These are phyloP conservation scores for Oxyscelio sp. DNA, from an alignment of 2,888 invertebrate species.

Conservation along the genomic window DNA sequence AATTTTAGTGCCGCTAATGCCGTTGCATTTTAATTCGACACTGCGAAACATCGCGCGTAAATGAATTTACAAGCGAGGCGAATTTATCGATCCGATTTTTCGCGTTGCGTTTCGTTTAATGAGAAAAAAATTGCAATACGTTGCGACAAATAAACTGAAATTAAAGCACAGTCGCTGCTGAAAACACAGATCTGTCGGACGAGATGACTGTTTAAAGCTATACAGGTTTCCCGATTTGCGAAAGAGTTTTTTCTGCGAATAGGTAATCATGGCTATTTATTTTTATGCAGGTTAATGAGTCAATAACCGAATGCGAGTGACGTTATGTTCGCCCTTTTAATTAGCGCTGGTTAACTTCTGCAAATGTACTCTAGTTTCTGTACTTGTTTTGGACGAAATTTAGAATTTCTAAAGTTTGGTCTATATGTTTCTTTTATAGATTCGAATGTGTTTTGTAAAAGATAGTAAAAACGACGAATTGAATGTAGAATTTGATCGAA, in stretches of 20 bases:
- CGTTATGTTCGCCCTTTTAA: not conserved
- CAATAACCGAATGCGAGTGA: not conserved
- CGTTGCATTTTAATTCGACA: slow-evolving; percentile 8
- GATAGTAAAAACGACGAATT: too few species aligned
- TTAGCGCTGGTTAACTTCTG: not conserved
- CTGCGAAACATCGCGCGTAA: slow-evolving; percentile 5
- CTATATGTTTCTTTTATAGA: too few species aligned
- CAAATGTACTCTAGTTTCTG: too few species aligned
- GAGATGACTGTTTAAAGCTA: not conserved
- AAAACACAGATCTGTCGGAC: not conserved
- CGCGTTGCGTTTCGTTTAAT: not conserved
- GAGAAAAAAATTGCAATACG: not conserved
- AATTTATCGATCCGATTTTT: not conserved
- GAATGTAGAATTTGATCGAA: too few species aligned
- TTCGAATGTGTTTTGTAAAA: too few species aligned
- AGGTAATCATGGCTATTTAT: slow-evolving; percentile 35
- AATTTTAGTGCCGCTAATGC: slow-evolving; percentile 3
- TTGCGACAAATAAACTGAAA: not conserved
- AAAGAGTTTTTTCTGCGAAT: slow-evolving; percentile 2
- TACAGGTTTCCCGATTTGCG: not conserved
- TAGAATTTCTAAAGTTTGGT: too few species aligned
- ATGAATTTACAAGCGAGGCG: not conserved
- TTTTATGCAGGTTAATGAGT: slow-evolving; percentile 42
- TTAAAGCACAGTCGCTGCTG: not conserved
- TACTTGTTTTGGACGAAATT: too few species aligned